These are phyloP conservation scores for Arrhopalites spinosus DNA, from an alignment of 2,888 invertebrate genomes.

Conservation along the genomic window DNA sequence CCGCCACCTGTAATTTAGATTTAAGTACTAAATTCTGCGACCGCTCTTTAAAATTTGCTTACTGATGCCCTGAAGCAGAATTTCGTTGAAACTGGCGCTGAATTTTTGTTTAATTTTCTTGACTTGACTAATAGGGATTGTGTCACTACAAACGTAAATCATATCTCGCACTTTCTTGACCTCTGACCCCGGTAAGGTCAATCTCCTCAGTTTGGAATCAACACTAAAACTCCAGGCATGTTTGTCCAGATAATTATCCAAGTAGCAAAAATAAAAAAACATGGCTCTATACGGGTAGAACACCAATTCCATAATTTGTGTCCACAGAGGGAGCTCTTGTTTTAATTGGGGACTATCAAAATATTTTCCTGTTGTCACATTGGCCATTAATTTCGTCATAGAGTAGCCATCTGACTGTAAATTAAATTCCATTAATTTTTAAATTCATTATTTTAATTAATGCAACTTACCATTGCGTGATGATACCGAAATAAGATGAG, in stretches of 20 bases:
- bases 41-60: too few relatives aligned
- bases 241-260: constrained; percentile 20
- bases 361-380: constrained; percentile 30
- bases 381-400: too few relatives aligned
- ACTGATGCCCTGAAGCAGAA: constrained; percentile 20
- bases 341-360: background rate
- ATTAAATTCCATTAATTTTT: too few relatives aligned
- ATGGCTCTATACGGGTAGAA: constrained; percentile 20
- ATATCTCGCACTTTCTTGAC: constrained; percentile 21
- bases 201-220: background rate
- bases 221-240: background rate
- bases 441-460: too few relatives aligned
- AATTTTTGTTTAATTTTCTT: constrained; percentile 21
- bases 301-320: background rate
- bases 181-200: too few relatives aligned
- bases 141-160: constrained; percentile 25
- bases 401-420: too few relatives aligned
- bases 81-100: constrained; percentile 19
- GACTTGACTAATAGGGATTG: background rate
- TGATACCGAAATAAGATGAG: constrained; percentile 28
- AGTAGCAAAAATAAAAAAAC: constrained; percentile 15
- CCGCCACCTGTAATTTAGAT: background rate
- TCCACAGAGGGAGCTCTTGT: background rate
- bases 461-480: constrained; percentile 21
- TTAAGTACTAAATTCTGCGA: too few relatives aligned